Evolutionary conservation across 2,888 invertebrate genomes (phyloP).

Genomic region (Torymus tubicola): DNA sequence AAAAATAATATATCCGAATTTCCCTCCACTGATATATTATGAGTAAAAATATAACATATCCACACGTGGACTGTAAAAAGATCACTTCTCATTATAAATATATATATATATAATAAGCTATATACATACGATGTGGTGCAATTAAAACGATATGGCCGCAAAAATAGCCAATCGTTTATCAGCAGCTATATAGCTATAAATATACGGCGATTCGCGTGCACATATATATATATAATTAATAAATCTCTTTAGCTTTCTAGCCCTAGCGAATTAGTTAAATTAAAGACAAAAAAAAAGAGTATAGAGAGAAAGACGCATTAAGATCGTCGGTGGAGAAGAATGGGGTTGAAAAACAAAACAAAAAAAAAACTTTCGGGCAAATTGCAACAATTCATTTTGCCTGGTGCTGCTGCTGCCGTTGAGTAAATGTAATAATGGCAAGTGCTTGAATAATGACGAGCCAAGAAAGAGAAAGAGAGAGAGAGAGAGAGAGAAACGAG

Average conservation of each 20-base stretch:
- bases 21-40: no score
- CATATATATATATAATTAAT: constrained; percentile 35
- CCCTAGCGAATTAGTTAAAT: constrained; percentile 47
- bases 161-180: constrained; percentile 48
- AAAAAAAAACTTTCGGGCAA: constrained; percentile 50
- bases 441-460: constrained; percentile 53
- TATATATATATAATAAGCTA: no score
- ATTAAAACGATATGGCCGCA: constrained; percentile 33
- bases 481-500: constrained; percentile 8
- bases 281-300: constrained; percentile 18
- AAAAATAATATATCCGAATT: no score
- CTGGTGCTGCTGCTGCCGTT: constrained; percentile 23
- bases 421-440: constrained; percentile 53
- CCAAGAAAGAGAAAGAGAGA: no score
- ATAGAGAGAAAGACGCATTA: neutral
- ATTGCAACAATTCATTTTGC: constrained; percentile 54
- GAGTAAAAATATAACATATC: no score
- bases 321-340: neutral
- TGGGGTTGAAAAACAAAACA: neutral
- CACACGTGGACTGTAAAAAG: no score
- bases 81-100: no score
- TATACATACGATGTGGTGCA: neutral
- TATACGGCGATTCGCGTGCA: no score
- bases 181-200: no score
- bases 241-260: constrained; percentile 29